phyloP scores from a whole-genome alignment of 2,797 vertebrate genomes.

The Myotis pilosus region DNA sequence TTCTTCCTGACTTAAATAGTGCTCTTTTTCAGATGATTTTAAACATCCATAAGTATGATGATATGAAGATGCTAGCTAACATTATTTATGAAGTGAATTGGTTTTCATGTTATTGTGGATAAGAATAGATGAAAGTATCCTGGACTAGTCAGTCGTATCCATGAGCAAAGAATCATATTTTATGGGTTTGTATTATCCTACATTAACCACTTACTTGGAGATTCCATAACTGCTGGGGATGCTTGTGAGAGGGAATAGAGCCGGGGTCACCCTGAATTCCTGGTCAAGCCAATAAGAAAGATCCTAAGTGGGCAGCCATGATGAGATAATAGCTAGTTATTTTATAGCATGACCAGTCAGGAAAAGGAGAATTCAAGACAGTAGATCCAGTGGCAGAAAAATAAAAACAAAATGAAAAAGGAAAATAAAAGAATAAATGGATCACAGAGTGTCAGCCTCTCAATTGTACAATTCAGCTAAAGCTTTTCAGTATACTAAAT shows the following conservation, averaged over 20 bases:
- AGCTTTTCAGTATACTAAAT: not conserved
- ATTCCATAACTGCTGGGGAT: not conserved
- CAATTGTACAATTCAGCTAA: not conserved
- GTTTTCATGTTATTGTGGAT: not conserved
- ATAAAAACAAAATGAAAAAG: not conserved
- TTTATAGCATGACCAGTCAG: not conserved
- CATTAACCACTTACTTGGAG: not conserved
- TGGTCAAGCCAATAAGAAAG: not conserved
- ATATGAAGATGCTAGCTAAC: not conserved
- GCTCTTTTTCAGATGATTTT: not conserved
- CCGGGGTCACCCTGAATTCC: not conserved
- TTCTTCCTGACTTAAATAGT: not conserved
- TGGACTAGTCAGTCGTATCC: not conserved
- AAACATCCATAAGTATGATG: not conserved
- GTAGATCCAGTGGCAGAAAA: not conserved
- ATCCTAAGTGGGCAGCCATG: not conserved
- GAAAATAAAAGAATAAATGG: not conserved
- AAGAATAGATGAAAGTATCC: not conserved
- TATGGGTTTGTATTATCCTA: not conserved
- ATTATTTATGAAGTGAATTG: not conserved
- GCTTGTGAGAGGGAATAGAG: not conserved
- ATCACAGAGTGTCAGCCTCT: not conserved
- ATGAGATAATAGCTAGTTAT: not conserved
- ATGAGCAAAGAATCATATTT: not conserved
- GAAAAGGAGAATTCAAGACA: not conserved